phyloP scores from a whole-genome alignment of 2,797 vertebrate genomes.

The Leptatherina wallacei region DNA sequence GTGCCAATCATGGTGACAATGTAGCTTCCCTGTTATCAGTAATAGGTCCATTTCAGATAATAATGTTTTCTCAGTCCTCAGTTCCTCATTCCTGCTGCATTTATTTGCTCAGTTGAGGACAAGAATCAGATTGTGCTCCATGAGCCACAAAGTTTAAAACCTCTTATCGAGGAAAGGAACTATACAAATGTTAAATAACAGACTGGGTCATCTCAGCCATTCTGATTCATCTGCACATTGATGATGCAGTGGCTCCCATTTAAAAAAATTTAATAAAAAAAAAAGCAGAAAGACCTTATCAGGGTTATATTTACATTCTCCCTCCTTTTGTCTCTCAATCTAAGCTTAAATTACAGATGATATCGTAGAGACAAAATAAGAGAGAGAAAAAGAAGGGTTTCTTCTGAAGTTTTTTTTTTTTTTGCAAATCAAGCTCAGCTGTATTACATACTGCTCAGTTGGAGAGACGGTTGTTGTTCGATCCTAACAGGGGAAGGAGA shows the following conservation, averaged over 20 bases:
- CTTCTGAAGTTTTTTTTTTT: conserved; percentile 32
- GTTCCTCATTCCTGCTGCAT: not conserved
- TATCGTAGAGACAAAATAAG: conserved; percentile 35
- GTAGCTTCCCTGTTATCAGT: conserved; percentile 2
- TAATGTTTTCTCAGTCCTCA: conserved; percentile 3
- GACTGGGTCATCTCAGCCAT: not conserved
- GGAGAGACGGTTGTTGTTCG: conserved; percentile 4
- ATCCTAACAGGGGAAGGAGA: conserved; percentile 4
- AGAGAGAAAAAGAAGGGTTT: conserved; percentile 22
- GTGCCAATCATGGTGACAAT: not conserved
- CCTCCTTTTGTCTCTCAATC: conserved; percentile 27
- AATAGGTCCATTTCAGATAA: conserved; percentile 18
- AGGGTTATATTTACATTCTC: conserved; percentile 1
- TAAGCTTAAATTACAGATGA: conserved; percentile 62
- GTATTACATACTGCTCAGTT: conserved; percentile 43
- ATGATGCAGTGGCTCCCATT: not conserved
- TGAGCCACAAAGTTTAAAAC: not conserved
- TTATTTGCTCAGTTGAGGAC: not conserved
- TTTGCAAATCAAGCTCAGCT: conserved; percentile 17
- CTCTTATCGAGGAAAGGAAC: conserved; percentile 14
- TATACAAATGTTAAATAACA: not conserved
- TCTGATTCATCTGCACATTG: not conserved
- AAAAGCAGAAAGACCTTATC: not conserved
- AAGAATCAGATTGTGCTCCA: conserved; percentile 4
- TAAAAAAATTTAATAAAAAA: too few relatives aligned